Conservation (phyloP, 1,140 invertebrate genomes). For the Pseudomyrmex sp. region DNA sequence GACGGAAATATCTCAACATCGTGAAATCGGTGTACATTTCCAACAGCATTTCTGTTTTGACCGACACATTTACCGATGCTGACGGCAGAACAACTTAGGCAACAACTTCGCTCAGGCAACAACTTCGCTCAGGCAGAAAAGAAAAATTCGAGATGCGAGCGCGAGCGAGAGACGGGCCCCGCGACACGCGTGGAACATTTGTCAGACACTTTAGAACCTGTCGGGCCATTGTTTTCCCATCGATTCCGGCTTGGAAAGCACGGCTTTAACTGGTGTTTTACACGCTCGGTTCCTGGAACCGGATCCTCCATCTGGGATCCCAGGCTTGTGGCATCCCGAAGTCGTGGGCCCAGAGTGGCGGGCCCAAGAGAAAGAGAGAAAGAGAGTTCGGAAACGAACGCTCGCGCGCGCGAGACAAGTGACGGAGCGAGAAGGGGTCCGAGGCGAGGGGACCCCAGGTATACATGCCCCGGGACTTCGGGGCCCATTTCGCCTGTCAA, state of each 20-base stretch:
- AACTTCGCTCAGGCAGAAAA: constrained; percentile 16
- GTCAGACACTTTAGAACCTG: constrained; percentile 75
- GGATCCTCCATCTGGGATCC: constrained; percentile 72
- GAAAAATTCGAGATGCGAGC: constrained; percentile 21
- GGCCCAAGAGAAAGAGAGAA: constrained; percentile 52
- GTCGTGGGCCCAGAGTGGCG: constrained; percentile 45
- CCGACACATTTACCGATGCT: constrained; percentile 35
- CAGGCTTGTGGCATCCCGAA: constrained; percentile 72
- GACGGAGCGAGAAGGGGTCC: constrained; percentile 3
- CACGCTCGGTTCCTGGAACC: constrained; percentile 79
- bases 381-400: constrained; percentile 48
- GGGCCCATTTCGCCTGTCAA: constrained; percentile 79
- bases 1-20: neutral
- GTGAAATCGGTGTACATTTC: neutral
- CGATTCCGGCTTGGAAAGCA: constrained; percentile 77
- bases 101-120: constrained; percentile 1
- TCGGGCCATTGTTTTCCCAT: constrained; percentile 74
- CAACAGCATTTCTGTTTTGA: constrained; percentile 18
- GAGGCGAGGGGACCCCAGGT: constrained; percentile 65
- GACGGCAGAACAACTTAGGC: neutral
- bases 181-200: constrained; percentile 78
- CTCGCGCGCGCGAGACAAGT: constrained; percentile 33
- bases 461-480: constrained; percentile 75
- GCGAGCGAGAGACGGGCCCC: neutral
- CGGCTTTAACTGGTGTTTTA: constrained; percentile 80